Base-by-base conservation (phyloP, 2,797 vertebrate species). In the Chromobotia macracanthus region DNA sequence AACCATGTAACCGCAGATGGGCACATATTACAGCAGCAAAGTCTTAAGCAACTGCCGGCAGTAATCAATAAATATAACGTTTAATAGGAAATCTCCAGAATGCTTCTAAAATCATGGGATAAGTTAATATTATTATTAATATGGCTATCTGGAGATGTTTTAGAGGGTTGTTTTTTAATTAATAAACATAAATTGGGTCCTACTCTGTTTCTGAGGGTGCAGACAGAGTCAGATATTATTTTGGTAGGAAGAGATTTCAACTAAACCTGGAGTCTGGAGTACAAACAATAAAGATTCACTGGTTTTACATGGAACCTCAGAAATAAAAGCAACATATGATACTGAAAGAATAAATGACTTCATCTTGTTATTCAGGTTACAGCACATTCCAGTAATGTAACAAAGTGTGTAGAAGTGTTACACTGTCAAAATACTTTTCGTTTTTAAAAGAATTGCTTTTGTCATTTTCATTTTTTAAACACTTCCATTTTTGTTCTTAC, bases 401-500 rank as follows among this genome's bases (percentile, higher is more conserved):
- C 28, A 4, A n/a, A n/a, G n/a, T n/a, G n/a, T n/a, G n/a, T n/a
- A n/a, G n/a, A n/a, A n/a, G n/a, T n/a, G n/a, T n/a, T n/a, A n/a
- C n/a, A n/a, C n/a, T n/a, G n/a, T n/a, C n/a, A n/a, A n/a, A n/a
- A n/a, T n/a, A n/a, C n/a, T n/a, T n/a, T n/a, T n/a, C n/a, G n/a
- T n/a, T n/a, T n/a, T n/a, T n/a, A n/a, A n/a, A n/a, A n/a, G n/a
- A n/a, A n/a, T 18, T 25, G 12, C n/a, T 5, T 75, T 64, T 41
- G 16, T 48, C 28, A n/a, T 48, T 23, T n/a, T 55, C n/a, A n/a
- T n/a, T n/a, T n/a, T n/a, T n/a, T n/a, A n/a, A n/a, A n/a, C 16
- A 56, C 35, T 76, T 67, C 64, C 56, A 56, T 44, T 67, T 38
- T 44, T 55, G 3, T 16, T 65, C 19, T 55, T 44, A 56, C n/a